phyloP scores from a whole-genome alignment of 2,113 vertebrate genomes.

The Uropsilus gracilis region DNA sequence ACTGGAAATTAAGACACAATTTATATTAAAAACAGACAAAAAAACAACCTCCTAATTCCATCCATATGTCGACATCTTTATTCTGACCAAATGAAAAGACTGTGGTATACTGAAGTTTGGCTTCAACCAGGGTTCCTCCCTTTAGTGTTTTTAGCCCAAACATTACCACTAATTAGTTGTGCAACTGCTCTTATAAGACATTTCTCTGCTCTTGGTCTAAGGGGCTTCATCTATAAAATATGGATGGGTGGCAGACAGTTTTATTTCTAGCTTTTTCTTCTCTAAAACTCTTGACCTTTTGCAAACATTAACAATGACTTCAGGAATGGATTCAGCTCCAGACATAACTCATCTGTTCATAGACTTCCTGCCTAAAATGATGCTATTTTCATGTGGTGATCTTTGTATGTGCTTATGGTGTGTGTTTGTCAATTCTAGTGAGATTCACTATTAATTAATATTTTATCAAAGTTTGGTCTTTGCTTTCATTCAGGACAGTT shows the following conservation, averaged over 20 bases:
- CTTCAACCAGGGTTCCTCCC: not conserved
- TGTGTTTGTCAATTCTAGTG: not conserved
- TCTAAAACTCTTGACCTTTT: not conserved
- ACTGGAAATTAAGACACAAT: not conserved
- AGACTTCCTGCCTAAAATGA: not conserved
- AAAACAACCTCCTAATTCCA: not conserved
- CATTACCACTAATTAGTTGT: not conserved
- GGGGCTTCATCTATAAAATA: not conserved
- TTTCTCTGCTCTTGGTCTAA: not conserved
- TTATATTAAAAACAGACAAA: not conserved
- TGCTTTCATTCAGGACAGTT: not conserved
- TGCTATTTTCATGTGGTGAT: not conserved
- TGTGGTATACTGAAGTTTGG: not conserved
- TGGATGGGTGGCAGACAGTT: not conserved
- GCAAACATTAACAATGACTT: not conserved
- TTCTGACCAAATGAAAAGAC: not conserved
- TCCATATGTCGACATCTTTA: not conserved
- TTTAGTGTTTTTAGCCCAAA: not conserved
- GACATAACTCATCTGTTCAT: not conserved
- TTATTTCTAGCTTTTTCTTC: constrained; percentile 16
- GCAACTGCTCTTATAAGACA: not conserved
- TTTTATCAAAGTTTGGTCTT: not conserved
- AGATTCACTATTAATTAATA: not conserved
- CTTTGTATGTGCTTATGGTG: not conserved
- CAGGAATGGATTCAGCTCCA: not conserved